Evolutionary conservation across 2,113 vertebrate genomes (phyloP), one percentile per base, ranked within the genome.

Genomic region (Holacanthus passer): DNA sequence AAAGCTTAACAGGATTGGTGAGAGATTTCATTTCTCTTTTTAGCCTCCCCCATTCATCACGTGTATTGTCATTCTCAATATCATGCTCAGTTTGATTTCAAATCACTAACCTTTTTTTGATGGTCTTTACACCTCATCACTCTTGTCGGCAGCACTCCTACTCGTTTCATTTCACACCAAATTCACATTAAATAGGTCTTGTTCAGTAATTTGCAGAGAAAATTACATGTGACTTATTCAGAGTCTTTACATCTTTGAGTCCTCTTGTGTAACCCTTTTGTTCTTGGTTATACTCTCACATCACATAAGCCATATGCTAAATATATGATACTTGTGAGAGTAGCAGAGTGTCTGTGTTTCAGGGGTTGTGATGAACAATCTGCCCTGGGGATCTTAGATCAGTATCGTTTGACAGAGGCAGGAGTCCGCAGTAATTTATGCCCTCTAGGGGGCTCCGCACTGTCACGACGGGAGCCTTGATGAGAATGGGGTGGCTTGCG

Each of bases 371-470:
- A 84, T 82, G 67, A 85, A 74, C 56, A 65, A 19, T 66, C 58
- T 39, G 65, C 81, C 66, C 37, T 6, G 5, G 71, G 82, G 78
- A 81, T 72, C 67, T 85, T 60, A 85, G 78, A 82, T 89, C 81
- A 66, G 81, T 81, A 82, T 87, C 20, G 8, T 81, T 86, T 74
- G 87, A 88, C 86, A 83, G 73, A 41, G 50, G 63, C 71, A 45
- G 69, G 56, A 85, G 56, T 79, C 53, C 66, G 17, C 50, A 37
- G 43, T 85, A 80, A 91, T 89, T 86, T 79, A 84, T 86, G 81
- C 53, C 82, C 85, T 86, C 60, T 50, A 84, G 85, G 73, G 60
- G 81, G 55, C 68, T 84, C 66, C 64, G 43, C 43, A 14, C 55
- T 78, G 82, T 86, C 83, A 55, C n/a, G 56, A 85, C 48, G 62